Evolutionary conservation across 1,140 invertebrate genomes (phyloP).

Genomic region (Scaptomyza graminum): DNA sequence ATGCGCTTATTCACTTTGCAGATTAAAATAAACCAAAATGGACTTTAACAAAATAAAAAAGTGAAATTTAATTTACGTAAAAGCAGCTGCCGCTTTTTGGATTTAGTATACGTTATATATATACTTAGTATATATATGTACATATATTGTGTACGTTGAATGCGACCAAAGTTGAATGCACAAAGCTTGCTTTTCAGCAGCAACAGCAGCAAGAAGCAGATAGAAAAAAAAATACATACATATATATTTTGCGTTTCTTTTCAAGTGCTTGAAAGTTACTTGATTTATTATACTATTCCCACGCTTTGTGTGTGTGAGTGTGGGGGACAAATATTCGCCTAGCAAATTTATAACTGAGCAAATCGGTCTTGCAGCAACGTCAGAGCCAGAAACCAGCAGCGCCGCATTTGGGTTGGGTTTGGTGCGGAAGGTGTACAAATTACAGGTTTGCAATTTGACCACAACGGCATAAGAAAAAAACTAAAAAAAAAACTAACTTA

Average conservation of each 20-base stretch:
- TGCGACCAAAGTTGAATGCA: constrained; percentile 49
- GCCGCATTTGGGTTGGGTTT: constrained; percentile 7
- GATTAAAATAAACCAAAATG: constrained; percentile 59
- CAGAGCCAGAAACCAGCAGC: constrained; percentile 39
- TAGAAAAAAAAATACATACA: constrained; percentile 55
- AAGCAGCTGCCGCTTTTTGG: constrained; percentile 66
- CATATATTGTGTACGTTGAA: constrained; percentile 24
- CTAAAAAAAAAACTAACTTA: not conserved
- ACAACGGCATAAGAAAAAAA: constrained; percentile 19
- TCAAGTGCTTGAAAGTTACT: constrained; percentile 79
- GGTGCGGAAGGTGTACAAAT: constrained; percentile 64
- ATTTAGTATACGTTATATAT: constrained; percentile 59
- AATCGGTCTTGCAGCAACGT: constrained; percentile 49
- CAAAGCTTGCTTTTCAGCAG: constrained; percentile 68
- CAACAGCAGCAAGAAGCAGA: constrained; percentile 28
- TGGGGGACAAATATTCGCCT: constrained; percentile 66
- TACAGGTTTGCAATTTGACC: constrained; percentile 73
- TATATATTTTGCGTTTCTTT: constrained; percentile 68
- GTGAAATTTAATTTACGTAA: constrained; percentile 81
- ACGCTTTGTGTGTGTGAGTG: constrained; percentile 15
- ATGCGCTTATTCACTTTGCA: constrained; percentile 79
- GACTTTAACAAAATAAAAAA: constrained; percentile 33
- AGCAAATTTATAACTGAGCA: constrained; percentile 59
- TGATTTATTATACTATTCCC: constrained; percentile 71
- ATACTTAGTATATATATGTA: not conserved